These are phyloP conservation scores for Gymnoscelis rufifasciata DNA, from an alignment of 2,888 invertebrate genomes.

Conservation along the genomic window DNA sequence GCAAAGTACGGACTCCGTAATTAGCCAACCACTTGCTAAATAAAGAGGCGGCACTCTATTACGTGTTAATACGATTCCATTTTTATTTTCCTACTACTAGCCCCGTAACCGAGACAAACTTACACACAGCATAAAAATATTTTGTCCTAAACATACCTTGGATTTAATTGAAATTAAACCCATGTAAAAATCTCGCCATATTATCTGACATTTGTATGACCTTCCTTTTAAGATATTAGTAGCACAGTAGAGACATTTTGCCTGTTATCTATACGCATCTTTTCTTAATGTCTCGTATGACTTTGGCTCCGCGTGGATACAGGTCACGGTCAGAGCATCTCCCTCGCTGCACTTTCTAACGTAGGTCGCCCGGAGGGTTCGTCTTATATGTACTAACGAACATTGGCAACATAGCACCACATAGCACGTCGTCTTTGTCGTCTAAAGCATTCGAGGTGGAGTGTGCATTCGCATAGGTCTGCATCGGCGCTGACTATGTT, in stretches of 20 bases:
- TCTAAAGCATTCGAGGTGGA: slow-evolving; percentile 10
- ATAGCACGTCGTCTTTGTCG: slow-evolving; percentile 11
- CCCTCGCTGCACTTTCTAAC: slow-evolving; percentile 13
- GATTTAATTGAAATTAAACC: too few species aligned
- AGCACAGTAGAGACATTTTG: too few species aligned
- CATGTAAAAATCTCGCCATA: too few species aligned
- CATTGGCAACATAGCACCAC: slow-evolving; percentile 2
- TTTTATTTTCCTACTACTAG: not conserved
- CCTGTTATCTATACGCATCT: not conserved
- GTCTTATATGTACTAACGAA: not conserved
- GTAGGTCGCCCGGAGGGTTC: not conserved
- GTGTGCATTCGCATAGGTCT: slow-evolving; percentile 24
- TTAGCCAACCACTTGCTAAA: slow-evolving; percentile 36
- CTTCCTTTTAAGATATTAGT: too few species aligned
- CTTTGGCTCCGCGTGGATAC: slow-evolving; percentile 26
- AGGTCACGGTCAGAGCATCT: slow-evolving; percentile 32
- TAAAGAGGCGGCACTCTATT: slow-evolving; percentile 13
- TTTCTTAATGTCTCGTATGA: slow-evolving; percentile 11
- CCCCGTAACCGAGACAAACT: too few species aligned
- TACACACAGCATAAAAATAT: too few species aligned
- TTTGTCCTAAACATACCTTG: too few species aligned
- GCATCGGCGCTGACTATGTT: slow-evolving; percentile 25
- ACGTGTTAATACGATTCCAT: not conserved
- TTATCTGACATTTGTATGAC: too few species aligned
- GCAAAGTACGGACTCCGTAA: slow-evolving; percentile 37